These are phyloP conservation scores for Portevinia maculata DNA, from an alignment of 2,888 invertebrate genomes.

Conservation along the genomic window DNA sequence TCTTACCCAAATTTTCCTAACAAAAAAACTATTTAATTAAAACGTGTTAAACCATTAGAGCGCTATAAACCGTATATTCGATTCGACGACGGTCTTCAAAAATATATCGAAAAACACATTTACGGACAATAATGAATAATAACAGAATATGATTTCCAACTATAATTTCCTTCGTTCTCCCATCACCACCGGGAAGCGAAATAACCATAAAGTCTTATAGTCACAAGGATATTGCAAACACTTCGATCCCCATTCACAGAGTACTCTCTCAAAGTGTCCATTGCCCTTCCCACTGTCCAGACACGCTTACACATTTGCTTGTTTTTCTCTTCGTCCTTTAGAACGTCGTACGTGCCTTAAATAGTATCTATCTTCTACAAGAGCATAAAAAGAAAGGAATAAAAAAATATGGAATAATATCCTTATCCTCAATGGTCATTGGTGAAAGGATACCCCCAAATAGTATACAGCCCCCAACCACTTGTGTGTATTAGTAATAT, in stretches of 20 bases:
- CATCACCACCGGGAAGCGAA: slow-evolving; percentile 34
- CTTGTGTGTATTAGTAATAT: slow-evolving; percentile 77
- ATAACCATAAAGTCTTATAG: slow-evolving; percentile 74
- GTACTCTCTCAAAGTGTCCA: slow-evolving; percentile 67
- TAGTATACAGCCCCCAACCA: slow-evolving; percentile 33
- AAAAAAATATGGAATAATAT: slow-evolving; percentile 69
- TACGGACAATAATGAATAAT: slow-evolving; percentile 73
- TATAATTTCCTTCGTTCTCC: slow-evolving; percentile 49
- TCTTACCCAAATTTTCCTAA: too few species aligned
- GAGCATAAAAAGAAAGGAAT: slow-evolving; percentile 39
- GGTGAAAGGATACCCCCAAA: slow-evolving; percentile 58
- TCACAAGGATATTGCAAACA: slow-evolving; percentile 73
- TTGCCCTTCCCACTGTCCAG: not conserved
- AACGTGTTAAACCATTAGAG: slow-evolving; percentile 41
- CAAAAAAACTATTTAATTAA: slow-evolving; percentile 42
- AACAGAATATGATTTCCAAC: slow-evolving; percentile 73
- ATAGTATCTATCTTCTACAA: slow-evolving; percentile 47
- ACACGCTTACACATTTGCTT: slow-evolving; percentile 38
- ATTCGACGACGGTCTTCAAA: slow-evolving; percentile 69
- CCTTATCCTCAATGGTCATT: slow-evolving; percentile 73
- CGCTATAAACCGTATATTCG: slow-evolving; percentile 57
- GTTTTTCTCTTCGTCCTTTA: slow-evolving; percentile 11
- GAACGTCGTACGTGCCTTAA: slow-evolving; percentile 63
- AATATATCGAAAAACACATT: slow-evolving; percentile 73
- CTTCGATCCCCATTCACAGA: slow-evolving; percentile 71